Evolutionary conservation across 2,797 vertebrate genomes (phyloP), one percentile per base, ranked within the genome.

Genomic region (Crenichthys baileyi): DNA sequence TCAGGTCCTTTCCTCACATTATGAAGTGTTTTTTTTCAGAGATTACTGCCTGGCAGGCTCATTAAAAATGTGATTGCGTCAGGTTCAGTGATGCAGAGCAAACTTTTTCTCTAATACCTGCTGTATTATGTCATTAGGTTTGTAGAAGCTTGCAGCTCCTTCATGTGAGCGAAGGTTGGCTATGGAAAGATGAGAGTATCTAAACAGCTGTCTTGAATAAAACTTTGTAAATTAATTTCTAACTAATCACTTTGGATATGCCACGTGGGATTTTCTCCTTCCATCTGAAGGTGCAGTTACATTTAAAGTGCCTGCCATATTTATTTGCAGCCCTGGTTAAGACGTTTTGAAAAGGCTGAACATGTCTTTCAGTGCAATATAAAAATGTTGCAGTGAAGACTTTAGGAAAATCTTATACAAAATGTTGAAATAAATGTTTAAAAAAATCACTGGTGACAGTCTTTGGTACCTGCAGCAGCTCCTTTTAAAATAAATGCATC

Each of bases 1-100:
- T 48, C 9, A 24, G 24, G 76, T 31, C 74, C 56, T 67, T 81
- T 44, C 76, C 67, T 60, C 0, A 78, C 24, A 79, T 74, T 81
- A 51, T 84, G 75, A 36, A 77, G 41, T 13, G 26, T 75, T 83
- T 16, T 7, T 7, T 26, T 65, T 24, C 7, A 22, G 79, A 44
- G 13, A 72, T 67, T 61, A 39, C 22, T 7, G 4, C 41, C 29
- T 60, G 29, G 31, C 3, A 16, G 22, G 9, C 2, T 39, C 0
- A 51, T 85, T 55, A 36, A 20, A 31, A 67, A 71, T 79, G 31
- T 2, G 20, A 20, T 51, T 16, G 11, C 0, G 11, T 12, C 18
- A 63, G 13, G 67, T 48, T 51, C 20, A 68, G n/a, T 44, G 24
- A 51, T 61, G 26, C 26, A 13, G 13, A 29, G n/a, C 22, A 63